Evolutionary conservation across 1,140 invertebrate genomes (phyloP).

Genomic region (Paramacrobiotus metropolitanus): DNA sequence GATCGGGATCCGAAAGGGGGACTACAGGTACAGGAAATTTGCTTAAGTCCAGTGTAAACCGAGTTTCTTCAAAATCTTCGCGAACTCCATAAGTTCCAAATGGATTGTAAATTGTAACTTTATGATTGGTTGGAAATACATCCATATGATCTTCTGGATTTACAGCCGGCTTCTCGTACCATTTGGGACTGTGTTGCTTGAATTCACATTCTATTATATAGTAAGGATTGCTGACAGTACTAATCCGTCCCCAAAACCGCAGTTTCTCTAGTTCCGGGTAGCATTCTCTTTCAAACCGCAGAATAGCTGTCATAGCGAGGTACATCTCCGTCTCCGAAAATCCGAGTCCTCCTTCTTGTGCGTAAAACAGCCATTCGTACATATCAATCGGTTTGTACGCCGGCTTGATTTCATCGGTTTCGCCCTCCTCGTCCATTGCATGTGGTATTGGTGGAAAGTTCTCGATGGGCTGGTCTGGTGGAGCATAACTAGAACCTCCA

Average conservation of each 20-base stretch:
- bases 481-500: background rate
- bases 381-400: background rate
- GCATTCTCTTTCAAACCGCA: background rate
- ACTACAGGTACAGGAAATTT: background rate
- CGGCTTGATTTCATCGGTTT: background rate
- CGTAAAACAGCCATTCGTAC: constrained; percentile 4
- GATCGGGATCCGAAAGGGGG: background rate
- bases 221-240: background rate
- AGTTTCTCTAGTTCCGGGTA: background rate
- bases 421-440: background rate
- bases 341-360: background rate
- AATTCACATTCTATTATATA: background rate
- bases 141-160: too few relatives aligned
- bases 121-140: background rate
- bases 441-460: background rate
- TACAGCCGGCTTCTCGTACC: background rate
- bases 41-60: background rate
- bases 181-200: background rate
- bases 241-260: background rate
- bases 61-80: background rate
- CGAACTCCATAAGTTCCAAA: background rate
- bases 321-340: background rate
- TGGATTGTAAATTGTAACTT: background rate
- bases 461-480: background rate
- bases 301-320: background rate